Percentiles rank a stretch among this genome's conserved stretches.
Evolutionary conservation across 2,113 vertebrate species (phyloP).

Genomic region (Toxostoma redivivum): DNA sequence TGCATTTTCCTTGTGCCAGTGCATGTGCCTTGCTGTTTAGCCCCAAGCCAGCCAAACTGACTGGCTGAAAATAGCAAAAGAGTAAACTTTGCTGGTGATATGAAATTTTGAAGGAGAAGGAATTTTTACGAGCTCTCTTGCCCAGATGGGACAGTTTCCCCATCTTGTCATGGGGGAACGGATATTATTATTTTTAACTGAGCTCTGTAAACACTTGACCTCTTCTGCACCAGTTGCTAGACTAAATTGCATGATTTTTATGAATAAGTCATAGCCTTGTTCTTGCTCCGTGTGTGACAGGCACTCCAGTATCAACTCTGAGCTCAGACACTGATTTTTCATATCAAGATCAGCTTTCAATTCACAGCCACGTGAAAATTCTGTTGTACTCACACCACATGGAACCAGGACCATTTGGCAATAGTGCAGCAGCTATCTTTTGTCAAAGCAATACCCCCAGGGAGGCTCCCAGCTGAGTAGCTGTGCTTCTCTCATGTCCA

Average conservation of each 20-base stretch:
- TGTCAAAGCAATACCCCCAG: neutral
- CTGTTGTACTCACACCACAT: neutral
- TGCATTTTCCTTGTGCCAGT: neutral
- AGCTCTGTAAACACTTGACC: neutral
- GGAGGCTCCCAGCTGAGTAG: neutral
- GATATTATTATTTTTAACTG: neutral
- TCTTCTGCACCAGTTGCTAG: neutral
- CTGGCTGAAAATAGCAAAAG: neutral
- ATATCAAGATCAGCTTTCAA: neutral
- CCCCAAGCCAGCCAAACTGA: neutral
- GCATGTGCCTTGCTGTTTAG: neutral
- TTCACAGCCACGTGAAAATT: neutral
- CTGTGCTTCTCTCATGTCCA: neutral
- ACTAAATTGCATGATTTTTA: neutral
- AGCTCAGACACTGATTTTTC: neutral
- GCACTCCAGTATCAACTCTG: neutral
- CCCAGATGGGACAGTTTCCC: neutral
- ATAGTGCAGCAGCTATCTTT: neutral
- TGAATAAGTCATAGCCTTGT: neutral
- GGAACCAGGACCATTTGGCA: neutral
- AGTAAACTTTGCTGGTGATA: neutral
- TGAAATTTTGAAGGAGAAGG: neutral
- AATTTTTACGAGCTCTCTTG: neutral
- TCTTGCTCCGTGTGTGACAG: neutral
- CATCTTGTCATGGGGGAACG: rapidly evolving